Conservation (phyloP, 2,888 invertebrate genomes). For the Perizoma affinitatum region DNA sequence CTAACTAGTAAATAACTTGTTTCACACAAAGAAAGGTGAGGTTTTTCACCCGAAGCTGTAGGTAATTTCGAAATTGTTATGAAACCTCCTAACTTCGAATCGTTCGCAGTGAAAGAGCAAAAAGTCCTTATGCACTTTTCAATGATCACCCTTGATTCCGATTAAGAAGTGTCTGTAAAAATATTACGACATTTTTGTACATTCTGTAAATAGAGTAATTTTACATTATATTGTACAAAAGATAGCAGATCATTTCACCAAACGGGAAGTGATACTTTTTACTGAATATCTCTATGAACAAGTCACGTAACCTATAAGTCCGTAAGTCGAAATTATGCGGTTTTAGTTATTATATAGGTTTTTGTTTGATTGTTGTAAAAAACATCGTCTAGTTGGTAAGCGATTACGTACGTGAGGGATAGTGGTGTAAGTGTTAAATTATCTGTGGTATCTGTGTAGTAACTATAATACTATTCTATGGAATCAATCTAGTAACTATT, state of each 20-base stretch:
- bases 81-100: no score
- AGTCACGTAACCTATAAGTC: slow-evolving; percentile 38
- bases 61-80: no score
- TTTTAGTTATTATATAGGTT: slow-evolving; percentile 65
- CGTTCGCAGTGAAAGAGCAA: no score
- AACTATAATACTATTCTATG: slow-evolving; percentile 7
- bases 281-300: slow-evolving; percentile 6
- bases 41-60: no score
- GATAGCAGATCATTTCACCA: slow-evolving; percentile 2
- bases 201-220: no score
- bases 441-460: slow-evolving; percentile 9
- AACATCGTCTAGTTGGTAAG: slow-evolving; percentile 64
- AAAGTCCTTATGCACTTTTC: no score
- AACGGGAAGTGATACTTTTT: slow-evolving; percentile 18
- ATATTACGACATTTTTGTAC: no score
- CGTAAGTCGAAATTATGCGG: slow-evolving; percentile 59
- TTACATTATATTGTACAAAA: no score
- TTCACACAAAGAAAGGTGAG: no score
- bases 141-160: no score
- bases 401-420: slow-evolving; percentile 63
- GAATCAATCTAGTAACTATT: slow-evolving; percentile 5
- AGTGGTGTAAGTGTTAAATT: slow-evolving; percentile 11
- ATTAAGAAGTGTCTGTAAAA: no score
- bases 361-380: slow-evolving; percentile 66
- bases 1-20: no score